Evolutionary conservation across 1,140 invertebrate genomes (phyloP).

Genomic region (Hyles euphorbiae): DNA sequence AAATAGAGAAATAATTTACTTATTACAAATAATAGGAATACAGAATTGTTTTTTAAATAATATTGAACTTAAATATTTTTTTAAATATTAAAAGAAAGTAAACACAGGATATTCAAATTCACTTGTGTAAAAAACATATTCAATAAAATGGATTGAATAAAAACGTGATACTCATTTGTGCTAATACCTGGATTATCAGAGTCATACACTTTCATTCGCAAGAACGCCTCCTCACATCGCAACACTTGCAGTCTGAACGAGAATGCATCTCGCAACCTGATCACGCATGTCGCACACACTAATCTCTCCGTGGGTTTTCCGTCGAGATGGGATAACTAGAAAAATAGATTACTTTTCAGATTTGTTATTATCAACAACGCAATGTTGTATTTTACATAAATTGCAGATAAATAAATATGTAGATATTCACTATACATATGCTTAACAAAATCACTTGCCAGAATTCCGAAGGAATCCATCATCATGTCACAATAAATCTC

Average conservation of each 20-base stretch:
- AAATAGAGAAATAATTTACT: too few species aligned
- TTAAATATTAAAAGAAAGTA: too few species aligned
- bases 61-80: too few species aligned
- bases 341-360: slow-evolving; percentile 32
- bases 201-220: slow-evolving; percentile 40
- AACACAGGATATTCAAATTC: too few species aligned
- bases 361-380: slow-evolving; percentile 10
- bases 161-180: too few species aligned
- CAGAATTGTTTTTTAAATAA: too few species aligned
- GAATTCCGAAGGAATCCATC: slow-evolving; percentile 57
- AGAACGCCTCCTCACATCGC: slow-evolving; percentile 46
- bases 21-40: too few species aligned
- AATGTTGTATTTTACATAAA: too few species aligned
- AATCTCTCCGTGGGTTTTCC: slow-evolving; percentile 34
- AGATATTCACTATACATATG: too few species aligned
- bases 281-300: slow-evolving; percentile 37
- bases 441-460: slow-evolving; percentile 28
- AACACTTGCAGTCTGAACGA: slow-evolving; percentile 51
- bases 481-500: slow-evolving; percentile 63
- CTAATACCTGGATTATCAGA: slow-evolving; percentile 14
- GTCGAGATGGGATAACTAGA: slow-evolving; percentile 51
- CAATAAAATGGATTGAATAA: too few species aligned
- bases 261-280: slow-evolving; percentile 42
- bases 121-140: too few species aligned
- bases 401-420: too few species aligned